Evolutionary conservation across 2,113 vertebrate genomes (phyloP), one percentile per base, ranked within the genome.

Genomic region (Hemiprocne comata): DNA sequence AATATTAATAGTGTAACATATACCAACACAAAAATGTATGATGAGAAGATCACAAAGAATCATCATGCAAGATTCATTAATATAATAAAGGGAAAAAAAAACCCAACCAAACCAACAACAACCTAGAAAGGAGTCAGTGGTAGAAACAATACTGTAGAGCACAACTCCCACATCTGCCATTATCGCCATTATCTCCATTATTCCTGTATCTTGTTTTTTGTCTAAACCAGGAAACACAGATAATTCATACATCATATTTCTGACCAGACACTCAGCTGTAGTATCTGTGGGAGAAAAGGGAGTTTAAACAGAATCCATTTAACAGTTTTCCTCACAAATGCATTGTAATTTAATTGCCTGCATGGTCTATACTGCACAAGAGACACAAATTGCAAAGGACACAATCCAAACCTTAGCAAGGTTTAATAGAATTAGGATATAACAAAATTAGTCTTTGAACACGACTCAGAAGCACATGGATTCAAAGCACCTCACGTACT

Each of bases 401-500:
- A 60, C 20, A 46, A 53, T 58, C 24, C 71, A 94, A 93, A 90
- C 33, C 6, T 17, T 40, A 61, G 28, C 33, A 71, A 71, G 10
- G 24, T 38, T 18, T 28, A 34, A 20, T 8, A 50, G 55, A 80
- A 70, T 74, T 60, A 25, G 34, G 13, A 46, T 28, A 17, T 66
- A 91, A 83, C 17, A 77, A 26, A 55, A 73, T 55, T 46, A 61
- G 42, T 38, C 29, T 36, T 79, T 66, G 79, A 89, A 64, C 16
- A 73, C 8, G 26, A 64, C 46, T 76, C 78, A 62, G 61, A 77
- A 83, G 10, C 5, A 3, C 15, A 11, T 5, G 23, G 24, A 19
- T 34, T 74, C 48, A 73, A 74, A 84, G 36, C 9, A 1, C n/a
- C 66, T 73, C 61, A n/a, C 0, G 0, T 69, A 17, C 23, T 36